Conservation (phyloP, 2,113 vertebrate species). For the Azemiops feae region DNA sequence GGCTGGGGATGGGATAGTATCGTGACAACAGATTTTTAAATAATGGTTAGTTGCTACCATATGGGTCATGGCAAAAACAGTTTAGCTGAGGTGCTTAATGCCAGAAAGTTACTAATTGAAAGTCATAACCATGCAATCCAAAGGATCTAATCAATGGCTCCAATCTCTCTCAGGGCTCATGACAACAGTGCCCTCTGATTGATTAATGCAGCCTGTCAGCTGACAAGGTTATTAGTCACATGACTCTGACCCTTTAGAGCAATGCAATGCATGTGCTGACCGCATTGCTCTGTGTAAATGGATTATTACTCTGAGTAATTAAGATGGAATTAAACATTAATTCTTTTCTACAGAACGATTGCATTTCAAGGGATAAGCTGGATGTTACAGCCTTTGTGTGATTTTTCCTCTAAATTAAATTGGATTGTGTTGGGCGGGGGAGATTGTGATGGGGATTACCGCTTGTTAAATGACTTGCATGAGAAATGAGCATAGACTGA, state of each 20-base stretch:
- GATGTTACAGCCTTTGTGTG: conserved; percentile 58
- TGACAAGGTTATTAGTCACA: conserved; percentile 35
- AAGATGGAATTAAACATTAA: conserved; percentile 82
- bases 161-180: conserved; percentile 10
- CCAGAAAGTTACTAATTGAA: conserved; percentile 5
- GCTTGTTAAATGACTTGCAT: conserved; percentile 1
- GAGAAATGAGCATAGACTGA: conserved; percentile 24
- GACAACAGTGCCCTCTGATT: conserved; percentile 19
- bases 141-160: conserved; percentile 13
- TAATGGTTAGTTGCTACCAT: not conserved
- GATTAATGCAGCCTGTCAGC: conserved; percentile 17
- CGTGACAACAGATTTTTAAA: not conserved
- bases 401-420: conserved; percentile 54
- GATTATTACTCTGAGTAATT: conserved; percentile 76
- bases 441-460: conserved; percentile 16
- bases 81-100: not conserved
- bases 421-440: conserved; percentile 21
- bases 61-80: not conserved
- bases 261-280: conserved; percentile 24
- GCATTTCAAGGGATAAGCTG: conserved; percentile 63
- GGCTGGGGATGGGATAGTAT: not conserved
- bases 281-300: conserved; percentile 52
- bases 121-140: not conserved
- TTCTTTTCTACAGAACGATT: conserved; percentile 64
- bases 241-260: not conserved